Evolutionary conservation across 1,140 invertebrate genomes (phyloP).

Genomic region (Zaprionus davidi): DNA sequence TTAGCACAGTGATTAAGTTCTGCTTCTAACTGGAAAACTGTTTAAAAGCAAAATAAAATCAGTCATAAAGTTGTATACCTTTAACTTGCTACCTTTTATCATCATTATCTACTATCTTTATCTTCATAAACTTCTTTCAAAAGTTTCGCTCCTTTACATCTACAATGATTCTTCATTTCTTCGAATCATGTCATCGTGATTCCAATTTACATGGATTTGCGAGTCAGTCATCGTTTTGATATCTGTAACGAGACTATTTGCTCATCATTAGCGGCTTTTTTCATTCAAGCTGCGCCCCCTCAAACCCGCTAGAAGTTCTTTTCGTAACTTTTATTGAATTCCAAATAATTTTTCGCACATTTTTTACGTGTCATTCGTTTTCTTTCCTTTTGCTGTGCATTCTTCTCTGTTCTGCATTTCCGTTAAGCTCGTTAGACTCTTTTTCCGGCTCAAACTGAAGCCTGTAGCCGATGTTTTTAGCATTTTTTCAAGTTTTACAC

Average conservation of each 20-base stretch:
- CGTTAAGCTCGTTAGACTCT: constrained; percentile 64
- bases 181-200: not conserved
- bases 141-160: not conserved
- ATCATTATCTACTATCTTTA: too few species aligned
- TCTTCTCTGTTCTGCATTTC: constrained; percentile 49
- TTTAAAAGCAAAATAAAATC: not conserved
- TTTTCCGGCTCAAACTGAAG: constrained; percentile 17
- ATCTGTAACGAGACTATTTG: constrained; percentile 63
- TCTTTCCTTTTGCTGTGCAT: constrained; percentile 29
- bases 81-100: too few species aligned
- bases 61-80: too few species aligned
- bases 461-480: constrained; percentile 30
- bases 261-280: constrained; percentile 56
- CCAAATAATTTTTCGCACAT: constrained; percentile 46
- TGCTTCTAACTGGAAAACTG: too few species aligned
- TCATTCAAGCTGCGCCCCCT: not conserved
- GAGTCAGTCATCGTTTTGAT: constrained; percentile 37
- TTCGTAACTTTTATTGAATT: constrained; percentile 45
- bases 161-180: not conserved
- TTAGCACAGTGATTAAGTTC: too few species aligned
- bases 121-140: too few species aligned
- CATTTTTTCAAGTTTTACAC: constrained; percentile 50
- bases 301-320: constrained; percentile 13
- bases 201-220: constrained; percentile 32
- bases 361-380: constrained; percentile 26